Base-by-base conservation (phyloP, 2,797 vertebrate species). In the Rhabdomys pumilio region DNA sequence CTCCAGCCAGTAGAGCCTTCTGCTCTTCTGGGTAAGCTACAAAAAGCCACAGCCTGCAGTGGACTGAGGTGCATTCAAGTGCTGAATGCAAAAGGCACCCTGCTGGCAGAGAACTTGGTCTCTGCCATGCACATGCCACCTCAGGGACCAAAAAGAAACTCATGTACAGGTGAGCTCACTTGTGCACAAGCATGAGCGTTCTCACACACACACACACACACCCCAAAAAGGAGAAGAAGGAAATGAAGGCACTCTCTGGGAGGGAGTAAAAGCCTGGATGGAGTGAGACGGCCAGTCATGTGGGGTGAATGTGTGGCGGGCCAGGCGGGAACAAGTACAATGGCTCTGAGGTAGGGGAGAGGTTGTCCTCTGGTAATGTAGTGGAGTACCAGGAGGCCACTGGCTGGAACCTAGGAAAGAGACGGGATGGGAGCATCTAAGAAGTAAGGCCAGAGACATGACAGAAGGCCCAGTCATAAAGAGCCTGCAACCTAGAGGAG, bases 181-280 rank as follows among this genome's bases (percentile, higher is more conserved):
- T 53, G 29, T 6, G 10, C 12, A 14, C 2, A 0, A 8, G 4
- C 29, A 2, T 0, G 26, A 12, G 14, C 38, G 38, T 38, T 2
- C 1, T 0, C 15, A 2, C 29, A 2, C 1, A 15, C 12, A 14
- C 20, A 38, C 53, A 38, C 53, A 24, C 34, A 13, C n/a, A 14
- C 79, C 41, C 26, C 14, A 50, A 20, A 55, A 67, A 31, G 5
- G 44, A 86, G 19, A 67, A 4, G 11, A 85, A 83, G 38, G 38
- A 38, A 44, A 84, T 19, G 10, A 65, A 38, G 31, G 41, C 4
- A 1, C 72, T 34, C 38, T 20, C 57, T 77, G 44, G 26, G 50
- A 13, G 69, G 50, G 75, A 44, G 24, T 26, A 73, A 55, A 72
- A 47, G 63, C 29, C 69, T 50, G 14, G 53, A 47, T 10, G 3